Evolutionary conservation across 23 tunicate species (phyloP), one percentile per base, ranked within the genome.

Genomic region (Halocynthia roretzi): DNA sequence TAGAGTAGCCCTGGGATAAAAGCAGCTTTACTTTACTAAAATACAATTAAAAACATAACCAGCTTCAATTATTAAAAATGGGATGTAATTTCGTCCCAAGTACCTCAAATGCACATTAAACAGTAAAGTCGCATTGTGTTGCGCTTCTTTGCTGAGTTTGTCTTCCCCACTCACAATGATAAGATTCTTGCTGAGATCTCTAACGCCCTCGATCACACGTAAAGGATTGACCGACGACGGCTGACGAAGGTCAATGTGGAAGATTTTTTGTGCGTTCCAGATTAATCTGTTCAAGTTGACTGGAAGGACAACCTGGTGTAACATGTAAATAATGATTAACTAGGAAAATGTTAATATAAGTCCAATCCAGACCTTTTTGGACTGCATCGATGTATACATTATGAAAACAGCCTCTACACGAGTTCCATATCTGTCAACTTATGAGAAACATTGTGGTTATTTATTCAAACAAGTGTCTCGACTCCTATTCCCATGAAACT

Each of bases 21-120:
- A 31, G 44, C 44, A 31, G 44, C 1, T 31, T 31, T 31, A 31
- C 44, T 31, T 31, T 31, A 31, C 44, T 31, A 54, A 8, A 54
- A 20, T 14, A 67, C 71, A 67, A 20, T 50, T n/a, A 5, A 67
- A 11, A 67, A 67, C 71, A 21, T 50, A 11, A n/a, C 18, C 21
- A 48, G 12, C 23, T 21, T 67, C 64, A 65, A 48, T 65, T 9
- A 20, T 11, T 65, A 65, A 20, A 10, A 48, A 10, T 65, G 22
- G 15, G 22, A 8, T 20, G 48, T 20, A 65, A 65, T 6, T 65
- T 8, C 5, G 31, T 48, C 31, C 19, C 14, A 65, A 7, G 56
- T 70, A 92, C 98, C 99, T 86, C 70, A 96, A 67, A 86, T 96
- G 99, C 22, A 91, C 96, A 51, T 96, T 96, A 81, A 96, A 96